Conservation (phyloP, 2,113 vertebrate genomes). For the Oenanthe melanoleuca region DNA sequence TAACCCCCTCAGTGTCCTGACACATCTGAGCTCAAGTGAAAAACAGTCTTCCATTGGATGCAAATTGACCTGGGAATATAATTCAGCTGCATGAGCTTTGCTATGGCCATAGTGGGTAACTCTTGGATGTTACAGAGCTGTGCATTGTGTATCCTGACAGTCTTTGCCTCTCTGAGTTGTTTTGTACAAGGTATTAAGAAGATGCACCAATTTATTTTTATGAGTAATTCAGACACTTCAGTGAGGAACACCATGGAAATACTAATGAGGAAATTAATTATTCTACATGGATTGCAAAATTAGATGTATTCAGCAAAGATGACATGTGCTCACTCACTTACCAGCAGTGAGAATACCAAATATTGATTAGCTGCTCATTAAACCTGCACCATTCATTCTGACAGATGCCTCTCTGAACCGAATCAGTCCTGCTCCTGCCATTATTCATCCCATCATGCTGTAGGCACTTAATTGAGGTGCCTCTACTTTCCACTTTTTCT, state of each 20-base stretch:
- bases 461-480: not conserved
- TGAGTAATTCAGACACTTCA: constrained; percentile 14
- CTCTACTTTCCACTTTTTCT: not conserved
- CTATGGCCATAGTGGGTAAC: not conserved
- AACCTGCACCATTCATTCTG: constrained; percentile 26
- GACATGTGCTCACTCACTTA: not conserved
- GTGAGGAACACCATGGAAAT: not conserved
- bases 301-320: constrained; percentile 42
- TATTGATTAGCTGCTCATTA: constrained; percentile 62
- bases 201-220: constrained; percentile 23
- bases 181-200: not conserved
- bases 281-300: constrained; percentile 32
- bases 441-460: not conserved
- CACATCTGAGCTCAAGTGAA: not conserved
- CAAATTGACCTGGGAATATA: not conserved
- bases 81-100: accelerated
- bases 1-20: not conserved
- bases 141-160: not conserved
- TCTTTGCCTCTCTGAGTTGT: not conserved
- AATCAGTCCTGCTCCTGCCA: constrained; percentile 8
- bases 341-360: constrained; percentile 42
- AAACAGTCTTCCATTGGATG: not conserved
- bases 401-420: not conserved
- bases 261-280: constrained; percentile 61
- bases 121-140: not conserved